These are phyloP conservation scores for Penaeus monodon DNA, from an alignment of 2,888 invertebrate species.

Conservation along the genomic window DNA sequence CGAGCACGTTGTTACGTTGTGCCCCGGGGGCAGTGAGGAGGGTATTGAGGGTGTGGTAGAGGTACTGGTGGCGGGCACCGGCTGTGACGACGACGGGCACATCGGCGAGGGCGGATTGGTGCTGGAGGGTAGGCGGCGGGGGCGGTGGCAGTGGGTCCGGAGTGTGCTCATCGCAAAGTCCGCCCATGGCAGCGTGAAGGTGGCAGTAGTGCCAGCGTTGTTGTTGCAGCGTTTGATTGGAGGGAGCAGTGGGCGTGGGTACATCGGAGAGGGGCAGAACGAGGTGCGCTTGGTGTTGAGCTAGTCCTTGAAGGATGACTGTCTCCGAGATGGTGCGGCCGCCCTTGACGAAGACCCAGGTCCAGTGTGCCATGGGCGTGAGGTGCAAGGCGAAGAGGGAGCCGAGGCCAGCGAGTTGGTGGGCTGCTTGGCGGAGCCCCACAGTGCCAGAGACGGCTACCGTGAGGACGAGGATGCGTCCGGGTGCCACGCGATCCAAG, in stretches of 20 bases:
- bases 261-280: constrained; percentile 1
- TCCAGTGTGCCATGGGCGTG: constrained; percentile 37
- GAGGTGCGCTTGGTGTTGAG: background rate
- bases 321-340: constrained; percentile 58
- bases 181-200: constrained; percentile 47
- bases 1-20: constrained; percentile 27
- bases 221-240: background rate
- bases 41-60: constrained; percentile 58
- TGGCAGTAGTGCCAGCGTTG: constrained; percentile 47
- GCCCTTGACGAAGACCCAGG: constrained; percentile 56
- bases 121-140: constrained; percentile 6
- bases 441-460: constrained; percentile 16
- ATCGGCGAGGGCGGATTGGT: constrained; percentile 19
- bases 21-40: constrained; percentile 50
- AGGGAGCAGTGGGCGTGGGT: background rate
- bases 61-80: constrained; percentile 54
- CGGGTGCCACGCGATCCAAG: constrained; percentile 27
- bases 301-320: constrained; percentile 1
- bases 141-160: constrained; percentile 13
- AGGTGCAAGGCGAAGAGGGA: constrained; percentile 38
- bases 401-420: constrained; percentile 14
- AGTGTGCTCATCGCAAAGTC: constrained; percentile 49
- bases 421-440: constrained; percentile 23
- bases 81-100: constrained; percentile 61
- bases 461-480: constrained; percentile 42